Base-by-base conservation (phyloP, 2,797 vertebrate genomes). In the Botia almorhae region DNA sequence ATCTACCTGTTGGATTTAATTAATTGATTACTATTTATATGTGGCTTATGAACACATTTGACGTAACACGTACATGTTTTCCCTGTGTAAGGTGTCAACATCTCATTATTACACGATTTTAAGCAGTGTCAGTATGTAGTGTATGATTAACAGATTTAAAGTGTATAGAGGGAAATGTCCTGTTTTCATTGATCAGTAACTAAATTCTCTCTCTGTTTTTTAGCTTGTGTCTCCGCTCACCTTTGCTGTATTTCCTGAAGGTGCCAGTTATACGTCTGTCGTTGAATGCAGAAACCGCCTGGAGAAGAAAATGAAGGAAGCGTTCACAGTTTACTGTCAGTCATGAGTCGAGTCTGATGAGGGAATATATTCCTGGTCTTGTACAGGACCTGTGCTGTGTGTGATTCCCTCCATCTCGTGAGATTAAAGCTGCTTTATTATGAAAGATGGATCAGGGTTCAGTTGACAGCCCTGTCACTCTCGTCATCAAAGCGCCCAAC, bases 401-500 rank as follows among this genome's bases (percentile, higher is more conserved):
- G 85, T 23, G 78, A 87, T 76, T 3, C 10, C 17, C 26, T 17
- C 21, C 7, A 21, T 80, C 82, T 69, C 46, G 23, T 82, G 80
- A 88, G 85, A 74, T 76, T 76, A 2, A 14, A 29, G 46, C 72
- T 23, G 50, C 76, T 82, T 82, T 90, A 90, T 80, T 85, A 91
- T 89, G 91, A 92, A 86, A 83, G 83, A 96, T 96, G 97, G 97
- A 97, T 82, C 91, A 92, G 73, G 92, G 92, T 74, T 89, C 88
- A 78, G 90, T 93, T 89, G 95, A 95, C 88, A 92, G 90, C 85
- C 96, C 97, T 10, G 95, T 98, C 83, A 98, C 96, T 76, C 92
- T 98, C 85, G 91, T 98, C 90, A 96, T 99, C 79, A 98, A 97
- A 87, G 95, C 98, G 17, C 97, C 97, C 82, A 98, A 99, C 91